Evolutionary conservation across 2,888 invertebrate genomes (phyloP).

Genomic region (Odontothrips loti): DNA sequence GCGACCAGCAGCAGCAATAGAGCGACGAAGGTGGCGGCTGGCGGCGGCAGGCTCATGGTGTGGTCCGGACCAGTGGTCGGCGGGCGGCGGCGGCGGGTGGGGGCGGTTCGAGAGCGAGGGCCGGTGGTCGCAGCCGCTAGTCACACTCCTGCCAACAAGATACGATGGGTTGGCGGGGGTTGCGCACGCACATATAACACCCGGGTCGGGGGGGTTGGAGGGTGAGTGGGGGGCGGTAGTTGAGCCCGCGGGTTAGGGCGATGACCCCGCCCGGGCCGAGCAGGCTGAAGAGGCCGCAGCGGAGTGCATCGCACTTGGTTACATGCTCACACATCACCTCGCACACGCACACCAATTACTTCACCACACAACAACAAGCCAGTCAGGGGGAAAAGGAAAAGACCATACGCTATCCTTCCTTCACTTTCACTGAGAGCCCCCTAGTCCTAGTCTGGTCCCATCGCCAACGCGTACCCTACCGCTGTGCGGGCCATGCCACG

Average conservation of each 20-base stretch:
- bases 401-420: neutral
- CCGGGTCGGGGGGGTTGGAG: neutral
- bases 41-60: neutral
- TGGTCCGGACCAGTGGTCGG: neutral
- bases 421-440: slow-evolving; percentile 14
- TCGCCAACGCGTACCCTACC: neutral
- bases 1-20: neutral
- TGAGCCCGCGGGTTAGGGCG: neutral
- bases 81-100: neutral
- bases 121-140: neutral
- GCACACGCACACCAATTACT: slow-evolving; percentile 7
- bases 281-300: neutral
- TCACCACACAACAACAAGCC: neutral
- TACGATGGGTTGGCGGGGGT: neutral
- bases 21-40: neutral
- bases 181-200: neutral
- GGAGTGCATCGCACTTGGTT: neutral
- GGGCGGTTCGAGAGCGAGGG: too few relatives aligned
- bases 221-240: too few relatives aligned
- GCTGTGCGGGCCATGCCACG: neutral
- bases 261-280: neutral
- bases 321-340: neutral
- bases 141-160: neutral
- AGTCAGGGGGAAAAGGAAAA: too few relatives aligned
- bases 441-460: too few relatives aligned